These are phyloP conservation scores for Gryllus longicercus DNA, from an alignment of 2,888 invertebrate species.

Conservation along the genomic window DNA sequence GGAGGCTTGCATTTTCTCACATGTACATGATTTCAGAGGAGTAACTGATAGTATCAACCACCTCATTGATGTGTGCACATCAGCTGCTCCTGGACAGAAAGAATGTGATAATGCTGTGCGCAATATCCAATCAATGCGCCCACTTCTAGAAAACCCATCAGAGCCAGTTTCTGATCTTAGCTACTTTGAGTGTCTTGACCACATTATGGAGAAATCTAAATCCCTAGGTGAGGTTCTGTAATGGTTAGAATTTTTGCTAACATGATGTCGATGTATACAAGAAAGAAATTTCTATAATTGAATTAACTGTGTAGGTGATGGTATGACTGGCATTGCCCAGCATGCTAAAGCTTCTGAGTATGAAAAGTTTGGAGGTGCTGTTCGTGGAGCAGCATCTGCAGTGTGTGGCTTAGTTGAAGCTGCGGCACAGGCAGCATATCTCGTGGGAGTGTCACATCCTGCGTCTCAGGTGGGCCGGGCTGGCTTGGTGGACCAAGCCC, in stretches of 20 bases:
- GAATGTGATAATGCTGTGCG: conserved; percentile 95
- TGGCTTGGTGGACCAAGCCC: conserved; percentile 84
- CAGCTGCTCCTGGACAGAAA: conserved; percentile 90
- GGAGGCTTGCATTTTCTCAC: too few relatives aligned
- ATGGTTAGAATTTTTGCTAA: not conserved
- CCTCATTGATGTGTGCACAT: conserved; percentile 81
- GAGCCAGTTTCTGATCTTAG: conserved; percentile 85
- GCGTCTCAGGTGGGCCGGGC: conserved; percentile 83
- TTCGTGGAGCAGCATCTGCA: conserved; percentile 77
- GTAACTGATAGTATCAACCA: conserved; percentile 92
- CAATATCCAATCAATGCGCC: conserved; percentile 80
- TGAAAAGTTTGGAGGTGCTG: conserved; percentile 79
- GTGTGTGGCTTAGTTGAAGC: conserved; percentile 91
- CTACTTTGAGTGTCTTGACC: conserved; percentile 91
- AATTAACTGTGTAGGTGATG: conserved; percentile 59
- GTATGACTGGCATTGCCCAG: conserved; percentile 92
- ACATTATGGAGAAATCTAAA: conserved; percentile 84
- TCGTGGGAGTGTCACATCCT: conserved; percentile 90
- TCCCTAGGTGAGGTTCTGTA: conserved; percentile 56
- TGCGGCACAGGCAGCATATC: conserved; percentile 90
- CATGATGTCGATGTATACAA: not conserved
- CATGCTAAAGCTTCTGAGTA: conserved; percentile 85
- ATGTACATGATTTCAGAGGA: conserved; percentile 52
- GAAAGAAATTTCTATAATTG: not conserved
- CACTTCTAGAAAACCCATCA: conserved; percentile 77